A percentile compares a stretch with the other conserved stretches of the same genome.
These are phyloP conservation scores for Tachysurus fulvidraco DNA, from an alignment of 2,113 vertebrate genomes.

Conservation along the genomic window DNA sequence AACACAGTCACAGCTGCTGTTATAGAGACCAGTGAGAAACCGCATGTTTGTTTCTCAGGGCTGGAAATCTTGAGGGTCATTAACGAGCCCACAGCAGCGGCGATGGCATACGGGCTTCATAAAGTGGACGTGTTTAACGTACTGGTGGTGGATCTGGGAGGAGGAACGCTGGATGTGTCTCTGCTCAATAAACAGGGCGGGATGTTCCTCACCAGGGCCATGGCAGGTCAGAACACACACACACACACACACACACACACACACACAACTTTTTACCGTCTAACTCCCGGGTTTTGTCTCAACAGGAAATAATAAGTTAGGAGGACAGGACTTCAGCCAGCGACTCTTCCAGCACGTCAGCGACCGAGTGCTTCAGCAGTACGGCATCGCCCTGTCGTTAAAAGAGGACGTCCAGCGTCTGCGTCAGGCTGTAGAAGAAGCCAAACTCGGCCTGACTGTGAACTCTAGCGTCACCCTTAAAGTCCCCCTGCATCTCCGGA, in stretches of 20 bases:
- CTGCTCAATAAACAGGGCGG: slow-evolving; percentile 95
- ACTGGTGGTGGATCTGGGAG: slow-evolving; percentile 94
- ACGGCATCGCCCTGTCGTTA: slow-evolving; percentile 76
- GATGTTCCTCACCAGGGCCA: slow-evolving; percentile 96
- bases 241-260: neutral
- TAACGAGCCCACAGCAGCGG: slow-evolving; percentile 95
- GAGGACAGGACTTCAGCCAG: slow-evolving; percentile 97
- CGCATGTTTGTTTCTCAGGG: slow-evolving; percentile 66
- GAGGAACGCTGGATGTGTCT: slow-evolving; percentile 95
- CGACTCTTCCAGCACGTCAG: slow-evolving; percentile 84
- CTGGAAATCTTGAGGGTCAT: slow-evolving; percentile 89
- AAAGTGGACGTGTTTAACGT: slow-evolving; percentile 91
- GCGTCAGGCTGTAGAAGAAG: slow-evolving; percentile 86
- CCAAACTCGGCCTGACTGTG: slow-evolving; percentile 89
- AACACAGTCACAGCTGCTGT: neutral
- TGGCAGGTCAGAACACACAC: slow-evolving; percentile 84
- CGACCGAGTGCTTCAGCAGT: slow-evolving; percentile 74
- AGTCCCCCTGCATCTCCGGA: slow-evolving; percentile 73
- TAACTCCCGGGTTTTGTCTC: slow-evolving; percentile 16
- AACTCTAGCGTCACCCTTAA: slow-evolving; percentile 68
- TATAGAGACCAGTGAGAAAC: neutral
- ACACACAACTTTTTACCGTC: neutral
- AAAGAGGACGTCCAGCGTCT: slow-evolving; percentile 91
- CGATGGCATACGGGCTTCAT: slow-evolving; percentile 97
- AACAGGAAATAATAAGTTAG: slow-evolving; percentile 94